Percentiles rank a stretch among this genome's conserved stretches.
phyloP scores from a whole-genome alignment of 2,113 vertebrate species.

The Megaleporinus macrocephalus region DNA sequence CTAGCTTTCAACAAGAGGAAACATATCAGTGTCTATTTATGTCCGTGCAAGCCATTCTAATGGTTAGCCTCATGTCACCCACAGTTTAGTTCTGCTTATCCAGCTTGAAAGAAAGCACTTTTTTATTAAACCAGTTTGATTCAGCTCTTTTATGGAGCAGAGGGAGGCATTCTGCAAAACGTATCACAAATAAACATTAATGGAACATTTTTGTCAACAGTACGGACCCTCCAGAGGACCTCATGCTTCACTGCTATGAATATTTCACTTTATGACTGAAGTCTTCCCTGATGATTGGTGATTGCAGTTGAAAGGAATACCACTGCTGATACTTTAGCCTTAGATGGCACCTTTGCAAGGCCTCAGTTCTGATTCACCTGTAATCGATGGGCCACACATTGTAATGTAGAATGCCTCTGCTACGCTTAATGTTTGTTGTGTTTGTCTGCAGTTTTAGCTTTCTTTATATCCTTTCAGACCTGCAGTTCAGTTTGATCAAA shows the following conservation, averaged over 20 bases:
- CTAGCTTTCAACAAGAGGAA: not conserved
- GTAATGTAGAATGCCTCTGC: not conserved
- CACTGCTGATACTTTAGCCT: not conserved
- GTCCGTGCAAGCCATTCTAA: not conserved
- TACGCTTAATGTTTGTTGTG: not conserved
- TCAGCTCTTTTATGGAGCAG: not conserved
- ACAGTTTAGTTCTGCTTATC: not conserved
- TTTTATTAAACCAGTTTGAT: not conserved
- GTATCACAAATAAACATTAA: not conserved
- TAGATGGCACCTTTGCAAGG: not conserved
- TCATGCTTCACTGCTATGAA: not conserved
- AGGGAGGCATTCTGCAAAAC: not conserved
- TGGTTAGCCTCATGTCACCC: not conserved
- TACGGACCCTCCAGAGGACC: too few relatives aligned
- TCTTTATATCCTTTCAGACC: not conserved
- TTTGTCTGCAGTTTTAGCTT: not conserved
- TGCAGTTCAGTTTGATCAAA: not conserved
- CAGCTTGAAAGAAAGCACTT: not conserved
- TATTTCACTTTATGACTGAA: not conserved
- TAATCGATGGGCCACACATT: not conserved
- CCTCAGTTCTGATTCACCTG: constrained; percentile 27
- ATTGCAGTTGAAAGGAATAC: not conserved
- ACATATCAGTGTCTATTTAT: not conserved
- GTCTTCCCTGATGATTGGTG: not conserved
- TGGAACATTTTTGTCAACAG: not conserved